These are phyloP conservation scores for Thyatira batis DNA, from an alignment of 2,888 invertebrate species.

Conservation along the genomic window DNA sequence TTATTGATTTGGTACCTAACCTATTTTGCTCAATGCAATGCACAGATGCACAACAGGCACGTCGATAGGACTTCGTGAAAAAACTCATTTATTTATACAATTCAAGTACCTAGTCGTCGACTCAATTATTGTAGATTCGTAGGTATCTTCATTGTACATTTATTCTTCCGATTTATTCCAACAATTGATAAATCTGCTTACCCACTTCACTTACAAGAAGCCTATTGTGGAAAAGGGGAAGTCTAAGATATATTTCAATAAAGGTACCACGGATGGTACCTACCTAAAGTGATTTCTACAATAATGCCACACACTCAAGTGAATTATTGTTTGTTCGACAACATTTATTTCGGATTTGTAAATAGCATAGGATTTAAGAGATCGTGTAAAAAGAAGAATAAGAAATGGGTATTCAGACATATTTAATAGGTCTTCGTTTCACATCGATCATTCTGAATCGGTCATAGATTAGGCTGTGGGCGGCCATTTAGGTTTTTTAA, in stretches of 20 bases:
- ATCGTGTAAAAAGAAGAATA: not conserved
- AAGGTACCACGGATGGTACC: too few relatives aligned
- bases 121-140: not conserved
- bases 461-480: conserved; percentile 19
- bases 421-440: not conserved
- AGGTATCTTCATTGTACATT: not conserved
- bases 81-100: not conserved
- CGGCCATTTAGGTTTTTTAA: conserved; percentile 23
- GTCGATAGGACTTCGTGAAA: not conserved
- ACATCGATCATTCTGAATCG: conserved; percentile 18
- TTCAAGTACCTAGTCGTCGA: not conserved
- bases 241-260: not conserved
- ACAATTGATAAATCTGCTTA: conserved; percentile 1
- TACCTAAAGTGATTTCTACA: not conserved
- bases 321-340: not conserved
- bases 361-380: not conserved
- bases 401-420: conserved; percentile 2
- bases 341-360: not conserved
- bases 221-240: not conserved
- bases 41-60: not conserved
- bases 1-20: not conserved
- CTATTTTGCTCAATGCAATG: not conserved
- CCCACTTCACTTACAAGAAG: not conserved
- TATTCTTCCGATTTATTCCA: not conserved
- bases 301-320: not conserved